A percentile compares a stretch with the other conserved stretches of the same genome.
phyloP scores from a whole-genome alignment of 2,113 vertebrate species.

The Lutjanus erythropterus region DNA sequence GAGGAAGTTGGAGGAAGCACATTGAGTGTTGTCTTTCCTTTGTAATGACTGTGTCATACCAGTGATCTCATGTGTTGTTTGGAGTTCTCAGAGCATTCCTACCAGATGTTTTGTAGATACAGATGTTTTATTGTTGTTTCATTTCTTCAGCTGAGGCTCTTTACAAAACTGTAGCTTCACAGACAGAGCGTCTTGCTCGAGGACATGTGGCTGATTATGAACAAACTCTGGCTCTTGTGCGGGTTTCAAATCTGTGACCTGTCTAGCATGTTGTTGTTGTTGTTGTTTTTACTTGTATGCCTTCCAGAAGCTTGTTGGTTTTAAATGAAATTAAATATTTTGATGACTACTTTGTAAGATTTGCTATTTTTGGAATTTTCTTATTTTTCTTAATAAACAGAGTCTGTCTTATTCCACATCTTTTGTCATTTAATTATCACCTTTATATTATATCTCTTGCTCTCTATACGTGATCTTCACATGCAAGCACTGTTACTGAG shows the following conservation, averaged over 20 bases:
- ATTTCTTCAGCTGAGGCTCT: conserved; percentile 13
- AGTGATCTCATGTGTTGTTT: conserved; percentile 72
- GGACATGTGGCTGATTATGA: conserved; percentile 6
- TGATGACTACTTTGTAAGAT: conserved; percentile 53
- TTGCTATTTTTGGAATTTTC: conserved; percentile 38
- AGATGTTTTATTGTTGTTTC: conserved; percentile 33
- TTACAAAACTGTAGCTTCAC: not conserved
- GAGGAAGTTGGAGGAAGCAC: conserved; percentile 80
- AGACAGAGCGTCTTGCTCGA: conserved; percentile 7
- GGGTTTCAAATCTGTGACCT: not conserved
- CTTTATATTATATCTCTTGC: not conserved
- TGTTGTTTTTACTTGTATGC: conserved; percentile 16
- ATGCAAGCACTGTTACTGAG: too few relatives aligned
- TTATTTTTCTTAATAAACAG: conserved; percentile 71
- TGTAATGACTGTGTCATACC: conserved; percentile 89
- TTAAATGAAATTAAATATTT: conserved; percentile 49
- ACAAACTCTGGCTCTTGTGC: conserved; percentile 15
- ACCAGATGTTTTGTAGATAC: conserved; percentile 30
- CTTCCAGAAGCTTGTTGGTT: conserved; percentile 26
- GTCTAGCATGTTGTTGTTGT: not conserved
- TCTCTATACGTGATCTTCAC: not conserved
- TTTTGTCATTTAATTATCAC: conserved; percentile 2
- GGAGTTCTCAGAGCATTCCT: conserved; percentile 78
- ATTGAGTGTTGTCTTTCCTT: conserved; percentile 64
- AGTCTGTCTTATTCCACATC: conserved; percentile 19